A percentile compares a stretch with the other conserved stretches of the same genome.
phyloP scores from a whole-genome alignment of 2,113 vertebrate genomes.

The Leiothrix lutea region DNA sequence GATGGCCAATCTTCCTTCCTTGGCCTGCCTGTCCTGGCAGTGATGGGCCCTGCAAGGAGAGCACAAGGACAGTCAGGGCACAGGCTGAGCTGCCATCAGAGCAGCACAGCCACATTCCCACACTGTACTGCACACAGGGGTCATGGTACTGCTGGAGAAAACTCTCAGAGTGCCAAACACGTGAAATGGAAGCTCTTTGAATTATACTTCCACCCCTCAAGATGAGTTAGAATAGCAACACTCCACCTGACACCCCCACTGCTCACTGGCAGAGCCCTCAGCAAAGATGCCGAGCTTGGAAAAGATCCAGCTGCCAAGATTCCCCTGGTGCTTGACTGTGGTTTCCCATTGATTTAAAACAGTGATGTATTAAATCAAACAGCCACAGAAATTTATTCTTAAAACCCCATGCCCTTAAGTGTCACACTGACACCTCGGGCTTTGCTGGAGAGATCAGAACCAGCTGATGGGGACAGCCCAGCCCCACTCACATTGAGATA shows the following conservation, averaged over 20 bases:
- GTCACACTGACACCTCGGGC: rapidly evolving
- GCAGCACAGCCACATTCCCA: background rate
- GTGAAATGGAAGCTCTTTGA: background rate
- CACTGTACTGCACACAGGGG: background rate
- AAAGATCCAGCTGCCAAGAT: background rate
- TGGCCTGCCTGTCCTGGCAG: constrained; percentile 80
- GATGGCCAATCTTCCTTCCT: constrained; percentile 92
- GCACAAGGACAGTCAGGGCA: background rate
- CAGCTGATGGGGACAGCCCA: background rate
- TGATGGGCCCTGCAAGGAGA: constrained; percentile 75
- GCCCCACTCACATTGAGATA: background rate
- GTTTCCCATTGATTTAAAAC: background rate
- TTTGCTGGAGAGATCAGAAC: background rate
- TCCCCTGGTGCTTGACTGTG: background rate
- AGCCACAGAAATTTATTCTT: background rate
- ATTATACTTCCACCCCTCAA: background rate
- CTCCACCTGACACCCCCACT: background rate
- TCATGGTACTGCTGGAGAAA: background rate
- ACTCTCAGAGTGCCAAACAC: background rate
- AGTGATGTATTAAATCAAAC: background rate
- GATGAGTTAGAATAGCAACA: background rate
- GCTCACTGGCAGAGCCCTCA: background rate
- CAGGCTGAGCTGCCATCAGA: background rate
- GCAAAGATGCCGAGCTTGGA: background rate
- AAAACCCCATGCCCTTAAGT: background rate